Base-by-base conservation (phyloP, 2,888 invertebrate genomes). In the Euzetes globulus region DNA sequence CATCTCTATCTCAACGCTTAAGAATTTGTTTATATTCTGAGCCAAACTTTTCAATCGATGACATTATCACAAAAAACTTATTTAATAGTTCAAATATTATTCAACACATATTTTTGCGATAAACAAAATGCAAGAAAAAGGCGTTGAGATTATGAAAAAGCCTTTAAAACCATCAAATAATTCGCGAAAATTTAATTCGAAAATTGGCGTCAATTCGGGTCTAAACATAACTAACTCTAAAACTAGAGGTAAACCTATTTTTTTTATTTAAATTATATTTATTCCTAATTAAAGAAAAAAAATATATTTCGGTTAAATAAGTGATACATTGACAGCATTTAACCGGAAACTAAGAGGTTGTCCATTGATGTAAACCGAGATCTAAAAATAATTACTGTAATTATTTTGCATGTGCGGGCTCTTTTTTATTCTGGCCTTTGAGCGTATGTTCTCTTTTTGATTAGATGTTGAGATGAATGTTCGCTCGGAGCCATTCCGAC, bases 91-190 rank as follows among this genome's bases (percentile, higher is more conserved):
- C 1, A n/a, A 55, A 55, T 55, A 25, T 22, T 25, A 55, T 55
- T 33, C 7, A 33, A 33, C 4, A 33, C 7, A 33, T 33, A 33
- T 33, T 33, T 33, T 33, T 52, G 11, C 25, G 22, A 33, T 63
- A 45, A 15, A 37, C 33, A 68, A 22, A 45, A 68, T 68, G 68
- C 68, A 68, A 68, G 68, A 68, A 45, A 68, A 68, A 15, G 68
- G 9, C 4, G 22, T 68, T 41, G 68, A 68, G 68, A 22, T 68
- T 41, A 68, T 68, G 68, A 68, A 68, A 68, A 68, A 68, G 37
- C 68, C 68, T 7, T 68, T 68, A 45, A 68, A 37, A n/a, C 68
- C 68, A 4, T 68, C 68, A 1, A 68, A 65, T 65, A 65, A 68
- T 41, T 41, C 33, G 1, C 68, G 68, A 68, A 13, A 29, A 29